These are phyloP conservation scores for Gymnobelideus leadbeateri DNA, from an alignment of 2,113 vertebrate genomes.

Conservation along the genomic window DNA sequence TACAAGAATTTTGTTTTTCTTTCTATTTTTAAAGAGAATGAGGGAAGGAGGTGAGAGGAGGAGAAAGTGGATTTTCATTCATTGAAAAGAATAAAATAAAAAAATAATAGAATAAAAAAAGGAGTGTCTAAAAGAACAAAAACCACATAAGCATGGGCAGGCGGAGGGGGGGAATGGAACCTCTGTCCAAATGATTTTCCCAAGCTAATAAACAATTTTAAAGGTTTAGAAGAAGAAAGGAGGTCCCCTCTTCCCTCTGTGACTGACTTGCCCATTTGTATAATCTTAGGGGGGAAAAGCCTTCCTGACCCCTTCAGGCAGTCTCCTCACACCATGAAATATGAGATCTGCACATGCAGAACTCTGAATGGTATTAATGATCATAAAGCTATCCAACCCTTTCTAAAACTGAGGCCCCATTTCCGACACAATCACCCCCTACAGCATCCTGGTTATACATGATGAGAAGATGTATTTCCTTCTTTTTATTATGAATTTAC, in stretches of 20 bases:
- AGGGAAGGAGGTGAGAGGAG: background rate
- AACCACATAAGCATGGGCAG: background rate
- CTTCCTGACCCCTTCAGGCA: slow-evolving; percentile 65
- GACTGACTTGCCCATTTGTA: slow-evolving; percentile 34
- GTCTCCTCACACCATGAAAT: slow-evolving; percentile 61
- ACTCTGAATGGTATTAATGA: slow-evolving; percentile 54
- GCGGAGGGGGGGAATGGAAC: background rate
- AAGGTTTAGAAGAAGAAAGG: slow-evolving; percentile 50
- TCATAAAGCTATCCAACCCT: slow-evolving; percentile 69
- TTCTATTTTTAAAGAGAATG: background rate
- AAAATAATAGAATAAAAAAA: background rate
- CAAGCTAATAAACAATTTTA: slow-evolving; percentile 55
- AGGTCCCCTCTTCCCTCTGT: slow-evolving; percentile 14
- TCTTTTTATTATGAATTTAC: slow-evolving; percentile 66
- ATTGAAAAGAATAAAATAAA: background rate
- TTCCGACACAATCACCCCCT: slow-evolving; percentile 62
- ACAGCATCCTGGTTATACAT: slow-evolving; percentile 53
- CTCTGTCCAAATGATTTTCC: slow-evolving; percentile 52
- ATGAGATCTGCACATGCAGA: slow-evolving; percentile 62
- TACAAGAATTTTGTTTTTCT: background rate
- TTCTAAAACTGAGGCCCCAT: slow-evolving; percentile 62
- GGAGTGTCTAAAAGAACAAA: background rate
- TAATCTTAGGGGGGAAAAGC: slow-evolving; percentile 57
- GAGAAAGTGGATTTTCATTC: background rate
- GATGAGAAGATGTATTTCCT: slow-evolving; percentile 67